These are phyloP conservation scores for Bucorvus abyssinicus DNA, from an alignment of 2,797 vertebrate species.

Conservation along the genomic window DNA sequence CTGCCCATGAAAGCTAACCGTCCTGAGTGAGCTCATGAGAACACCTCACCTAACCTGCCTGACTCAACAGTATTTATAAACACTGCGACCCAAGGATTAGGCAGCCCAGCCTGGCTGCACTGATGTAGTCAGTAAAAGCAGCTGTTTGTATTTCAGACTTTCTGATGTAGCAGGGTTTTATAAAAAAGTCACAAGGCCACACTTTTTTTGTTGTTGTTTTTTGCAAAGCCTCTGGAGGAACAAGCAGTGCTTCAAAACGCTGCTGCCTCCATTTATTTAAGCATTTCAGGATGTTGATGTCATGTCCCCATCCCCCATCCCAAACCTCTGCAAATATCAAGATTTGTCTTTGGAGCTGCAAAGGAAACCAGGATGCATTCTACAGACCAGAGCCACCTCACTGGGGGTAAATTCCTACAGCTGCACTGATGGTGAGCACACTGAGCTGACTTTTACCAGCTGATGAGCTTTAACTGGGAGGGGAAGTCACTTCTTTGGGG, in stretches of 20 bases:
- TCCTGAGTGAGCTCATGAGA: constrained; percentile 29
- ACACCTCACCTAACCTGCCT: constrained; percentile 45
- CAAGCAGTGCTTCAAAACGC: background rate
- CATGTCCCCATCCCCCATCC: background rate
- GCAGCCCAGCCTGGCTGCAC: background rate
- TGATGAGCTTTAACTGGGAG: background rate
- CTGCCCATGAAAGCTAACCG: background rate
- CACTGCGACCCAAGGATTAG: constrained; percentile 10
- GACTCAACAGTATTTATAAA: constrained; percentile 15
- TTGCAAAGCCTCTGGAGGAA: background rate
- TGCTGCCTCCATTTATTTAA: background rate
- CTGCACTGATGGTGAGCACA: rapidly evolving
- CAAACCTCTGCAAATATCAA: background rate
- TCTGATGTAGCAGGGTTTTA: background rate
- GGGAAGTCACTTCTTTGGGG: background rate
- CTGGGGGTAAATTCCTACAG: background rate
- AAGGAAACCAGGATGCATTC: background rate
- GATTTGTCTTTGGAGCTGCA: background rate
- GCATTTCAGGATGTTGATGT: background rate
- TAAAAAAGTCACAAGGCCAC: background rate
- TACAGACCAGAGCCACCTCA: background rate
- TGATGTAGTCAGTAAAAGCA: background rate
- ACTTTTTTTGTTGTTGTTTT: background rate
- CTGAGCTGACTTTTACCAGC: background rate
- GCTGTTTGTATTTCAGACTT: constrained; percentile 15